Evolutionary conservation across 1,140 invertebrate genomes (phyloP).

Genomic region (roundworm (Caenorhabditis elegans)): WBcel235 BX284603.4:12013001-12013500

Average conservation of each 20-base stretch:
- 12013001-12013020: too few relatives aligned
- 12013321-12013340: not conserved
- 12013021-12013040: too few relatives aligned
- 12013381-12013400: too few relatives aligned
- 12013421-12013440: too few relatives aligned
- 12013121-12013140: constrained; percentile 15
- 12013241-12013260: constrained; percentile 22
- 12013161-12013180: not conserved
- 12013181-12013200: constrained; percentile 11
- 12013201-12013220: constrained; percentile 2
- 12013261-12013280: constrained; percentile 28
- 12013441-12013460: too few relatives aligned
- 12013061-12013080: too few relatives aligned
- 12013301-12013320: not conserved
- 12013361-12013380: constrained; percentile 20
- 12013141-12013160: not conserved
- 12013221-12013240: not conserved
- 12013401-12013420: too few relatives aligned
- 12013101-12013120: constrained; percentile 7
- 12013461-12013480: too few relatives aligned
- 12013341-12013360: constrained; percentile 8
- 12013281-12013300: not conserved
- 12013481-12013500: too few relatives aligned
- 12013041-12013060: too few relatives aligned
- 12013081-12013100: not conserved